Evolutionary conservation across 2,888 invertebrate species (phyloP).

Genomic region (Nymphalis c-album): DNA sequence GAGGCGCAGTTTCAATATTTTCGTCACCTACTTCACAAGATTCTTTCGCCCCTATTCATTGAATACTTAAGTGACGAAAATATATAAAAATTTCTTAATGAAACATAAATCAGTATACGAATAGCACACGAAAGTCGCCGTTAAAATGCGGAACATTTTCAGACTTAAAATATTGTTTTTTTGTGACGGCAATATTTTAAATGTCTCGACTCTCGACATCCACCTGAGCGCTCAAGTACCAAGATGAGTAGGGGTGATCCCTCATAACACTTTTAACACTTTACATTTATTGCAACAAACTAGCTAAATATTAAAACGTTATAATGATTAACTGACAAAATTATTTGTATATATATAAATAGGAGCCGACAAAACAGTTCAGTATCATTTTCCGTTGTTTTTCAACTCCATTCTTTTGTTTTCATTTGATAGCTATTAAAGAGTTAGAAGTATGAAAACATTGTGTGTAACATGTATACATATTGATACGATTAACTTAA

Average conservation of each 20-base stretch:
- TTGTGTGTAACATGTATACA: too few relatives aligned
- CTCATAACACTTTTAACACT: slow-evolving; percentile 13
- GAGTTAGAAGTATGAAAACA: too few relatives aligned
- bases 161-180: slow-evolving; percentile 66
- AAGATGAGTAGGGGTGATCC: slow-evolving; percentile 21
- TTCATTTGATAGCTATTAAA: too few relatives aligned
- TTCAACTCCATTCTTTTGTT: too few relatives aligned
- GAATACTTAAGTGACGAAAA: slow-evolving; percentile 52
- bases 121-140: slow-evolving; percentile 54
- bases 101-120: slow-evolving; percentile 72
- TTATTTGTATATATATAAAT: too few relatives aligned
- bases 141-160: slow-evolving; percentile 63
- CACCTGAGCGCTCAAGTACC: slow-evolving; percentile 51
- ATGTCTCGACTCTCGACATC: slow-evolving; percentile 34
- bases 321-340: background rate
- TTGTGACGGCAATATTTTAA: slow-evolving; percentile 45
- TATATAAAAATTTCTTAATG: slow-evolving; percentile 65
- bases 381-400: too few relatives aligned
- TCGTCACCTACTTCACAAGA: slow-evolving; percentile 29
- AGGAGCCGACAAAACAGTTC: too few relatives aligned
- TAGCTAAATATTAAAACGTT: background rate
- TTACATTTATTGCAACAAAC: slow-evolving; percentile 1
- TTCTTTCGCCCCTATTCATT: slow-evolving; percentile 37
- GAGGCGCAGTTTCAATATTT: slow-evolving; percentile 25
- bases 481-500: too few relatives aligned